Base-by-base conservation (phyloP, 2,888 invertebrate genomes). In the Clunio marinus region DNA sequence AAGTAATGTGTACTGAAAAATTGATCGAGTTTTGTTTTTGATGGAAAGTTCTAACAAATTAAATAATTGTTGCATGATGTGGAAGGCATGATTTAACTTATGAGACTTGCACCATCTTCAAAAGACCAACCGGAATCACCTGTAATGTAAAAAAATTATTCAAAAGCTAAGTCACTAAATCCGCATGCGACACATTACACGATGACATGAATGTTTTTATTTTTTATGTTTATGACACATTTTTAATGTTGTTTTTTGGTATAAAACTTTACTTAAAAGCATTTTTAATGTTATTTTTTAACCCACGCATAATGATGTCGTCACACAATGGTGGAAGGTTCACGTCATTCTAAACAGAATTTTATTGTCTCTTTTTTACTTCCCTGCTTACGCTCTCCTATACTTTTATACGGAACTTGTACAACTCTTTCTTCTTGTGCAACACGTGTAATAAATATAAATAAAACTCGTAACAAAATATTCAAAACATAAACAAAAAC, bases 361-460 rank as follows among this genome's bases (percentile, higher is more conserved):
- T 75, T 74, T 73, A 72, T 73, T 73, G 57, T 63, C 66, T 57
- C 60, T 41, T 20, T 41, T 17, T 24, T 17, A n/a, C 27, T n/a
- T 59, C 27, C 37, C 45, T 32, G 7, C 35, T 13, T 32, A 32
- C 5, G 7, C 7, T 32, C 35, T 32, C n/a, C 15, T 17, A 5
- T 51, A 20, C 28, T 35, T 51, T 15, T 5, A 45, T n/a, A 4
- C n/a, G 41, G 65, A 51, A 46, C 32, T 4, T 67, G n/a, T 35
- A 68, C 59, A 25, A 37, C 7, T 5, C n/a, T 58, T 13, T 22
- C 13, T 32, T 32, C 22, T 28, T 41, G 15, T 20, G 17, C 59
- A 28, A 60, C 68, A 58, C 45, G 59, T 68, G 55, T 35, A 35
- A 24, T n/a, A n/a, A n/a, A n/a, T 55, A 28, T 59, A 45, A 68